Conservation (phyloP, 1,140 invertebrate genomes). For the Ips nitidus region DNA sequence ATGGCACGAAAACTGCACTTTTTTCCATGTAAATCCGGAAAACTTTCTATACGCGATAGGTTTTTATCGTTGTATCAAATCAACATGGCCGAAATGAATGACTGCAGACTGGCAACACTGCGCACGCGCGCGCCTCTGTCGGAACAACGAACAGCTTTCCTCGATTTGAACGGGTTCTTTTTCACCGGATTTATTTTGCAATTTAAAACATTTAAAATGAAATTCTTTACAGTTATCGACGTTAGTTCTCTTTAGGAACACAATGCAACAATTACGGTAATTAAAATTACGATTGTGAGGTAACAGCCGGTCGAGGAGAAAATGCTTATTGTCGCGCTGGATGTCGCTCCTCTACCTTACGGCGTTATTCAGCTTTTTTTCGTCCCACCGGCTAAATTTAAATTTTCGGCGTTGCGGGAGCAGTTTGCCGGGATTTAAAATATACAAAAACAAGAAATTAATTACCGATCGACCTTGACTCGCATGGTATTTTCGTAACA, state of each 20-base stretch:
- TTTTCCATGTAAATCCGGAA: conserved; percentile 1
- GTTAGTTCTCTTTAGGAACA: conserved; percentile 11
- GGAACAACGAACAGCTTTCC: conserved; percentile 16
- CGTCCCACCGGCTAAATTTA: not conserved
- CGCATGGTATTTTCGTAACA: not conserved
- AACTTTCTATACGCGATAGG: conserved; percentile 16
- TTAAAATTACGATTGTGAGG: conserved; percentile 6
- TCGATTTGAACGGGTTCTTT: conserved; percentile 28
- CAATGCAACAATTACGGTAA: conserved; percentile 21
- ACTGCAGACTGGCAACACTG: not conserved
- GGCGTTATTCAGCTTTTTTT: not conserved
- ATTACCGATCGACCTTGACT: not conserved
- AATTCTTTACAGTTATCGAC: conserved; percentile 25
- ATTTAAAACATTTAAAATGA: conserved; percentile 28
- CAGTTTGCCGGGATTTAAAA: not conserved
- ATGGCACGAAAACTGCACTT: not conserved
- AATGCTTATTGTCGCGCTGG: not conserved
- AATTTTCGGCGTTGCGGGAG: conserved; percentile 9
- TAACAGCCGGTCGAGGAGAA: not conserved
- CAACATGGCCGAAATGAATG: conserved; percentile 27
- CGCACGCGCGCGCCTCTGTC: conserved; percentile 7
- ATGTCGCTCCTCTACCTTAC: not conserved
- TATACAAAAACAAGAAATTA: conserved; percentile 3
- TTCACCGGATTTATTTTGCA: conserved; percentile 27
- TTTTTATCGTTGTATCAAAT: conserved; percentile 16